These are phyloP conservation scores for Manacus vitellinus DNA, from an alignment of 2,113 vertebrate species.

Conservation along the genomic window DNA sequence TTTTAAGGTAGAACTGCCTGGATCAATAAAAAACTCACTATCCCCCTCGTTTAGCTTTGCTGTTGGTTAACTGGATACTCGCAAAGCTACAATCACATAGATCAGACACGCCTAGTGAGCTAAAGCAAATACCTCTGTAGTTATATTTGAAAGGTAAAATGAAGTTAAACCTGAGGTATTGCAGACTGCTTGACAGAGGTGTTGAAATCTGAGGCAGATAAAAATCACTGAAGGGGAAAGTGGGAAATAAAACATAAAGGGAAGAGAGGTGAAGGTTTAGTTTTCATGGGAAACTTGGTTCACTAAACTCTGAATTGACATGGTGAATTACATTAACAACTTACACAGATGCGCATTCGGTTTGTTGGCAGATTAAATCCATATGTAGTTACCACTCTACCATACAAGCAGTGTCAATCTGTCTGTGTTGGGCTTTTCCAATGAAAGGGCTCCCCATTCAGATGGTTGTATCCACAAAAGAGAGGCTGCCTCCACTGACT, in stretches of 20 bases:
- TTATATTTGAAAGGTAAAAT: slow-evolving; percentile 20
- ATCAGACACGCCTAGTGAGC: neutral
- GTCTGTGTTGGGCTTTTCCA: neutral
- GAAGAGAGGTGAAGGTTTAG: neutral
- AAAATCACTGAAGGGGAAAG: neutral
- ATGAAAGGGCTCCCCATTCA: neutral
- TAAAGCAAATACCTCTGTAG: neutral
- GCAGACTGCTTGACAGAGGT: neutral
- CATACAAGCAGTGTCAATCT: neutral
- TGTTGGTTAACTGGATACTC: neutral
- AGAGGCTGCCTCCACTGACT: neutral
- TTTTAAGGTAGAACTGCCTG: neutral
- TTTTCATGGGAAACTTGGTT: slow-evolving; percentile 26
- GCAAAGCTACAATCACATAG: neutral
- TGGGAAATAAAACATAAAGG: neutral
- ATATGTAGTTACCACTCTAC: neutral
- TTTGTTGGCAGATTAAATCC: slow-evolving; percentile 53
- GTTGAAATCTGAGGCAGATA: slow-evolving; percentile 57
- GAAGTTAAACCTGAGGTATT: neutral
- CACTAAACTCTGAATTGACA: slow-evolving; percentile 10
- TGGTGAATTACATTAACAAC: slow-evolving; percentile 38
- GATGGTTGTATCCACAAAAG: neutral
- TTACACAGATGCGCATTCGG: neutral
- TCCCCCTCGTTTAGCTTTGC: neutral
- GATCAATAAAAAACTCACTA: neutral